Base-by-base conservation (phyloP, 2,113 vertebrate genomes). In the Atractosteus spatula region DNA sequence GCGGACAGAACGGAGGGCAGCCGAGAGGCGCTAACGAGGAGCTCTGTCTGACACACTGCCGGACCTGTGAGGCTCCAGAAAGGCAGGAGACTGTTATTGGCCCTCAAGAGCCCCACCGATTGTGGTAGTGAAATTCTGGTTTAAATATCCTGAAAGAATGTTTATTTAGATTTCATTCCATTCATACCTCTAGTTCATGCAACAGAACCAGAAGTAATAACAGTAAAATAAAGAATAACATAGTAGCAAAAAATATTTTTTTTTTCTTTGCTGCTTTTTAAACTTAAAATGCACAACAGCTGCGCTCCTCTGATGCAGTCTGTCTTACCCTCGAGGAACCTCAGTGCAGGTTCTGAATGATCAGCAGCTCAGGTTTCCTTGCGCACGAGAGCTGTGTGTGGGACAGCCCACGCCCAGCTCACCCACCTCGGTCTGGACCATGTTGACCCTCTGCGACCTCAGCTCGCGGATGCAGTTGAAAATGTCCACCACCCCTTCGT, bases 401-500 rank as follows among this genome's bases (percentile, higher is more conserved):
- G 2, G 42, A n/a, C 55, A 41, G 2, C 69, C 13, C 3, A 16
- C 7, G 41, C 29, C 12, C 42, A 10, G 2, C 54, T 42, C 72
- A 85, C 92, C 82, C 71, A 98, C 97, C 94, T 99, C 97, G 0
- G 97, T 98, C 89, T 99, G 97, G 16, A 99, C 97, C 91, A 99
- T 84, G 80, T 98, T 99, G 88, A 98, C 97, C 66, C 97, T 90
- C 41, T 99, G 97, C 57, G 97, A 95, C 17, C 97, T 89, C 69
- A 99, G 94, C 84, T 99, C 97, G n/a, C 97, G 88, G 83, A 99
- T 97, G 1, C 97, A 99, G 89, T 99, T 99, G 83, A 98, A 99
- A 55, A 99, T 96, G 81, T 99, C 97, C 70, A 99, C 97, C 68
- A 99, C 97, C 0, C 96, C 97, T 76, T 99, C 97, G 0, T 96